Percentiles rank a stretch among this genome's conserved stretches.
Evolutionary conservation across 2,888 invertebrate species (phyloP).

Genomic region (Yponomeuta sedellus): DNA sequence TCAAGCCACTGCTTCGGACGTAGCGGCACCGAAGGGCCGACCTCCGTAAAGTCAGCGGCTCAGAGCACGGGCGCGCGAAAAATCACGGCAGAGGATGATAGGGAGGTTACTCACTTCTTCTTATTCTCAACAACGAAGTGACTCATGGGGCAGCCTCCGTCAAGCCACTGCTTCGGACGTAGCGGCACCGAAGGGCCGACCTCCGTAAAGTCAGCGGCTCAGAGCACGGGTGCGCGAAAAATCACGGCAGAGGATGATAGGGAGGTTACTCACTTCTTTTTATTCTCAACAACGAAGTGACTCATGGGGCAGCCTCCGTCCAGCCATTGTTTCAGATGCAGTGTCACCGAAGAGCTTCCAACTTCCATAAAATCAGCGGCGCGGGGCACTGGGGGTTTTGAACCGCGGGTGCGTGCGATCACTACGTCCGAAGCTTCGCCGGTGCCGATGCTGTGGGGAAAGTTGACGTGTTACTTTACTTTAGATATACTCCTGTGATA

Average conservation of each 20-base stretch:
- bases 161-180: conserved; percentile 94
- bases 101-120: too few relatives aligned
- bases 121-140: conserved; percentile 88
- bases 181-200: conserved; percentile 95
- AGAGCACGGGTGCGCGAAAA: conserved; percentile 76
- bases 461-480: neutral
- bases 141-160: conserved; percentile 96
- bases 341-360: conserved; percentile 93
- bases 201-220: conserved; percentile 92
- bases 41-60: conserved; percentile 92
- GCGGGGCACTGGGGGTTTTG: conserved; percentile 94
- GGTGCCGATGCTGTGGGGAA: conserved; percentile 85
- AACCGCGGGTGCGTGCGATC: conserved; percentile 93
- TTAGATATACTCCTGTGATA: neutral
- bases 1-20: conserved; percentile 96
- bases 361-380: conserved; percentile 94
- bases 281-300: conserved; percentile 96
- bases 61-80: conserved; percentile 94
- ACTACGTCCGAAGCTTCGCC: conserved; percentile 93
- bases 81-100: too few relatives aligned
- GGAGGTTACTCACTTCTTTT: conserved; percentile 83
- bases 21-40: conserved; percentile 93
- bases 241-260: conserved; percentile 83
- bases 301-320: conserved; percentile 97
- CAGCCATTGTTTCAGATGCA: conserved; percentile 95